These are phyloP conservation scores for Penaeus indicus DNA, from an alignment of 1,140 invertebrate species.

Conservation along the genomic window DNA sequence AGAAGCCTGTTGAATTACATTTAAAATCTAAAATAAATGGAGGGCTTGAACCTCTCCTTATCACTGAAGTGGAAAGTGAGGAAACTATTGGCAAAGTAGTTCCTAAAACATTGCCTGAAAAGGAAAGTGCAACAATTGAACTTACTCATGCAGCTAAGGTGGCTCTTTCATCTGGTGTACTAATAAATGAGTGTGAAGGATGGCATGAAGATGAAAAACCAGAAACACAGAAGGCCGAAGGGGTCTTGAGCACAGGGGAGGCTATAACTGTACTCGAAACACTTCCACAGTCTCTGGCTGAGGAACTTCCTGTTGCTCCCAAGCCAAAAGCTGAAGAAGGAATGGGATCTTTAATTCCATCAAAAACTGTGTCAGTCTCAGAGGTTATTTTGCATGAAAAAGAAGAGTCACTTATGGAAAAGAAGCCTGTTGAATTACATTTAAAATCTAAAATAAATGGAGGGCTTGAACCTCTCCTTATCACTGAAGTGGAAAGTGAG, in stretches of 20 bases:
- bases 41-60: conserved; percentile 42
- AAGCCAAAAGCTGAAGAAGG: conserved; percentile 57
- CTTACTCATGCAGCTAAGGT: conserved; percentile 55
- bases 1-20: conserved; percentile 32
- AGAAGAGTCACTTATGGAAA: conserved; percentile 72
- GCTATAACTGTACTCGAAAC: conserved; percentile 73
- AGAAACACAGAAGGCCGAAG: conserved; percentile 70
- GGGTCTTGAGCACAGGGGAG: conserved; percentile 76
- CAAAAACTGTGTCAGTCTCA: conserved; percentile 67
- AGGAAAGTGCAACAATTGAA: conserved; percentile 51
- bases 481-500: conserved; percentile 57
- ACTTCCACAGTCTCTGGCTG: conserved; percentile 45
- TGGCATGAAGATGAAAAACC: conserved; percentile 68
- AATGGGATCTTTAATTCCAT: conserved; percentile 50
- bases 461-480: conserved; percentile 42
- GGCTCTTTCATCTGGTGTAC: conserved; percentile 51
- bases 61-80: conserved; percentile 57
- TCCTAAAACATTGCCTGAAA: neutral
- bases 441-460: conserved; percentile 47
- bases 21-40: conserved; percentile 47
- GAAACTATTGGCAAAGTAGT: conserved; percentile 42
- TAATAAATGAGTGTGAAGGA: conserved; percentile 59
- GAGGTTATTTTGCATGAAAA: conserved; percentile 76
- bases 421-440: conserved; percentile 32
- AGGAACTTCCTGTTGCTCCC: conserved; percentile 38